These are phyloP conservation scores for Catalaphyllia jardinei DNA, from an alignment of 64 coral and sea anemone genomes.

Conservation along the genomic window DNA sequence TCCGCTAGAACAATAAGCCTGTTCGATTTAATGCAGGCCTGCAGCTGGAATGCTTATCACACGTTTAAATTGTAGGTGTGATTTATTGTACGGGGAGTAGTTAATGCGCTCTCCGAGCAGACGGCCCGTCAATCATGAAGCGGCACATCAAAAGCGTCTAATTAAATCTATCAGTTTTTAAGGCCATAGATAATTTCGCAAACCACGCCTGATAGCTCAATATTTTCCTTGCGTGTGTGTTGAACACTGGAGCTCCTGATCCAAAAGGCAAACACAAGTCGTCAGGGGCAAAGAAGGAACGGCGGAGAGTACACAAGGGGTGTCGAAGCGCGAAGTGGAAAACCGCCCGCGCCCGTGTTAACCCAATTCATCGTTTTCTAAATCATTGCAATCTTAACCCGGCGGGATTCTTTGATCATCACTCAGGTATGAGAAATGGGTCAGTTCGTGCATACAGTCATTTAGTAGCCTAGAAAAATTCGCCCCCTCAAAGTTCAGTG, in stretches of 20 bases:
- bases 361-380: background rate
- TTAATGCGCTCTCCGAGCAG: conserved; percentile 25
- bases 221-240: conserved; percentile 58
- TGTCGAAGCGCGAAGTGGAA: background rate
- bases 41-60: conserved; percentile 64
- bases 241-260: background rate
- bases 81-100: conserved; percentile 60
- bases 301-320: background rate
- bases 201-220: conserved; percentile 71
- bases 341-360: background rate
- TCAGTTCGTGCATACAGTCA: background rate
- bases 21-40: conserved; percentile 44
- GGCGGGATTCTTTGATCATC: conserved; percentile 30
- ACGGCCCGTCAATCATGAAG: conserved; percentile 50
- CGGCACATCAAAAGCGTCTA: conserved; percentile 73
- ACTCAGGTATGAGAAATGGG: background rate
- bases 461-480: background rate
- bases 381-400: conserved; percentile 8
- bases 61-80: conserved; percentile 58
- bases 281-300: background rate
- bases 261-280: conserved; percentile 4
- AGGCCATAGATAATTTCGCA: conserved; percentile 73
- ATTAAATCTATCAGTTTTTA: conserved; percentile 74
- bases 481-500: background rate
- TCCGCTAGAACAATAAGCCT: conserved; percentile 41